Evolutionary conservation across 2,113 vertebrate species (phyloP).

Genomic region (Mustelus asterias): DNA sequence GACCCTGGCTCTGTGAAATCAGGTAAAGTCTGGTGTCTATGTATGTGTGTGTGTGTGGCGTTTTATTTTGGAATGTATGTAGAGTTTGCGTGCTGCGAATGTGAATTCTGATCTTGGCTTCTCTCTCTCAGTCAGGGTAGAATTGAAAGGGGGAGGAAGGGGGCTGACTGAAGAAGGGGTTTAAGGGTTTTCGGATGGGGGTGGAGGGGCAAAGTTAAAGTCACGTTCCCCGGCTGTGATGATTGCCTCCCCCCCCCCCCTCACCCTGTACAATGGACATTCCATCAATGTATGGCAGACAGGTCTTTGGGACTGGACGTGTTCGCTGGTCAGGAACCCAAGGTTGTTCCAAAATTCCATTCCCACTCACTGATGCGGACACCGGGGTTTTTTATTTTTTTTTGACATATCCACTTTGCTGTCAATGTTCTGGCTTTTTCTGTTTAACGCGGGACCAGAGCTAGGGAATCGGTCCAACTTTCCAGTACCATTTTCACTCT

Average conservation of each 20-base stretch:
- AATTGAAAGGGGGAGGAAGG: background rate
- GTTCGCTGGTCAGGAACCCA: background rate
- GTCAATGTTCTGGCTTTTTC: background rate
- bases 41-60: background rate
- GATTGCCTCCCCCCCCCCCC: too few species aligned
- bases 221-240: background rate
- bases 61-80: background rate
- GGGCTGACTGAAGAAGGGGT: background rate
- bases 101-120: background rate
- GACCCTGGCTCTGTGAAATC: background rate
- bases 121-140: background rate
- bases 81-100: conserved; percentile 25
- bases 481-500: background rate
- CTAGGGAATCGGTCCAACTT: background rate
- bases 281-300: background rate
- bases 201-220: background rate
- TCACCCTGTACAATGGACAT: background rate
- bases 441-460: background rate
- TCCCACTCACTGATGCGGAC: background rate
- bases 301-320: background rate
- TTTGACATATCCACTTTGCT: background rate
- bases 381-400: background rate
- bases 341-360: background rate
- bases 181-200: background rate
- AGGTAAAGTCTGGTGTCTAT: background rate